Conservation (phyloP, 2,888 invertebrate species). For the Antheraea assamensis region DNA sequence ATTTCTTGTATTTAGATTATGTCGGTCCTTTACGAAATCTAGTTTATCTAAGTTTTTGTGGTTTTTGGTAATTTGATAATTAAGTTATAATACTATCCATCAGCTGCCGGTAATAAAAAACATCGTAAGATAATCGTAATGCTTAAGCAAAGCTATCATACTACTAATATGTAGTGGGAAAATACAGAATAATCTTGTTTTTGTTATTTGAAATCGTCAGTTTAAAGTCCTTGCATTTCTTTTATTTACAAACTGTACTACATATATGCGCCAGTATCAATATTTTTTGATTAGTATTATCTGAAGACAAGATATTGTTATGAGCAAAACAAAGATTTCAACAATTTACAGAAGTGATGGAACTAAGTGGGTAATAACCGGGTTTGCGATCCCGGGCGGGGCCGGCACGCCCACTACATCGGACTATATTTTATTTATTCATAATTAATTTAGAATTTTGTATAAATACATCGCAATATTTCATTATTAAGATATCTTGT, state of each 20-base stretch:
- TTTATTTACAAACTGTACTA: not conserved
- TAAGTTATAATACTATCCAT: too few relatives aligned
- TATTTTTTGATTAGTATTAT: not conserved
- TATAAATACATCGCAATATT: conserved; percentile 29
- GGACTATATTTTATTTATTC: conserved; percentile 46
- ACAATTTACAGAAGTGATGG: conserved; percentile 76
- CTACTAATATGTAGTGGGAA: too few relatives aligned
- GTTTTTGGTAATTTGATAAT: too few relatives aligned
- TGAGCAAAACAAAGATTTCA: conserved; percentile 25
- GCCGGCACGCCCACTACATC: conserved; percentile 63
- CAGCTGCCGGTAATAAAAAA: too few relatives aligned
- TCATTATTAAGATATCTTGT: not conserved
- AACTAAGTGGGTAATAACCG: conserved; percentile 77
- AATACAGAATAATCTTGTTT: too few relatives aligned
- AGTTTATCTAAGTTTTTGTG: too few relatives aligned
- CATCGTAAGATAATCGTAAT: not conserved
- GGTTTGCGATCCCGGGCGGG: conserved; percentile 65
- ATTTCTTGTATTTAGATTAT: too few relatives aligned
- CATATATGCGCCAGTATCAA: not conserved
- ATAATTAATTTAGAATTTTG: conserved; percentile 28
- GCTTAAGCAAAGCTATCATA: not conserved
- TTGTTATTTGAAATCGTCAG: not conserved
- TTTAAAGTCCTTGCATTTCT: too few relatives aligned
- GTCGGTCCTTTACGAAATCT: too few relatives aligned
- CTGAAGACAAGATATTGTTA: not conserved